Evolutionary conservation across 2,113 vertebrate species (phyloP), one percentile per base, ranked within the genome.

Genomic region (Larimichthys polyactis): DNA sequence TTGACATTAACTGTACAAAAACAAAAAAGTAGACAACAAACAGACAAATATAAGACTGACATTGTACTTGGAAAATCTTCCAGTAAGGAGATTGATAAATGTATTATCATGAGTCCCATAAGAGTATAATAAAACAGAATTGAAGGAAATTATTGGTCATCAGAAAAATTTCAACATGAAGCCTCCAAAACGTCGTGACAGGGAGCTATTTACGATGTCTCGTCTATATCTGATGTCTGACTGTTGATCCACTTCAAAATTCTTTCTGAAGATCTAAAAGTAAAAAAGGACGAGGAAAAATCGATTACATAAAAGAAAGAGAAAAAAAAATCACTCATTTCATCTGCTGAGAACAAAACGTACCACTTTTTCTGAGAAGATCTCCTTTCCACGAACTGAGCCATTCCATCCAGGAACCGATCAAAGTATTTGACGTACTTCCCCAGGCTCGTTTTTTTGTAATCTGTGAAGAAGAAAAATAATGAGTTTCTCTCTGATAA

Each of bases 391-490:
- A 92, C 1, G 94, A 92, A 0, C 49, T n/a, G 92, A 71, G 97
- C 96, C 94, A 99, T 78, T 27, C 90, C 93, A 85, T 99, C 97
- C 87, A 99, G 91, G 11, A 99, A 99, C 57, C 90, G 93, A 90
- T 99, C 98, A 0, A 99, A 97, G 85, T 95, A 48, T 91, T 95
- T 96, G 71, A 99, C 92, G 0, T 97, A 98, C 16, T 96, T 96
- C 0, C 91, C 97, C 85, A 99, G 92, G 84, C 97, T 97, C 0
- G 98, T 99, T 89, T 90, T 96, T 95, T 96, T 98, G 84, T 97
- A 99, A 93, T 97, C 98, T 99, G 89, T 51, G 11, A 64, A 49
- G 29, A 66, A 49, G n/a, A 76, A 64, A 71, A 59, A 14, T 9
- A n/a, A 82, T 58, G n/a, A 10, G 0, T 48, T 14, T 40, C 36